Evolutionary conservation across 1,140 invertebrate genomes (phyloP), one percentile per base, ranked within the genome.

Genomic region (Dufourea novaeangliae): DNA sequence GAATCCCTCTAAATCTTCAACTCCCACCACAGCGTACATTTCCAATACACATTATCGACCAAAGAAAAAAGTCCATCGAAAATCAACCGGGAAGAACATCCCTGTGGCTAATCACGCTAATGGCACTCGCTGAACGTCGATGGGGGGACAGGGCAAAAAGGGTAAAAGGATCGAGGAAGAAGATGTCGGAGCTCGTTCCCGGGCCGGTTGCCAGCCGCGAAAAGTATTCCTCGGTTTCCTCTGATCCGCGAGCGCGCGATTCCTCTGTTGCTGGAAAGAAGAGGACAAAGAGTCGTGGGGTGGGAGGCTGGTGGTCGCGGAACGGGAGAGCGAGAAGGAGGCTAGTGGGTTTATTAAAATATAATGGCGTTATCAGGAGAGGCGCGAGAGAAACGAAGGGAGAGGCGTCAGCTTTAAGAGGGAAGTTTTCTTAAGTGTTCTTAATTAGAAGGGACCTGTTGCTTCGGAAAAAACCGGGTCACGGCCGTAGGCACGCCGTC

Each of bases 401-500:
- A 74, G 83, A 82, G 81, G 91, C 91, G 91, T 91, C 89, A 89
- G 90, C 91, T 93, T 92, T 91, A 92, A 92, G 91, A 92, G 91
- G 88, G 88, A 93, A 92, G 91, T 92, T 93, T 92, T 93, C 92
- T 92, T 93, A 93, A 93, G 91, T 92, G 92, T 93, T 92, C 92
- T 92, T 93, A 93, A 93, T 93, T 93, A 93, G 92, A 93, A 92
- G 90, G 88, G 87, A 93, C 92, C 91, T 93, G 92, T 93, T 93
- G 92, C 92, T 91, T 92, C 90, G 89, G 91, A 93, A 93, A 93
- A 93, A 92, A 93, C 90, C 87, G 85, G 92, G 92, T 93, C 91
- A 93, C 86, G 92, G 91, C 86, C 92, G 90, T 91, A 90, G 89
- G 89, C 86, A 74, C 87, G 86, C 85, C 87, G 79, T 78, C 79